Evolutionary conservation across 1,140 invertebrate genomes (phyloP).

Genomic region (Drosophila gunungcola): DNA sequence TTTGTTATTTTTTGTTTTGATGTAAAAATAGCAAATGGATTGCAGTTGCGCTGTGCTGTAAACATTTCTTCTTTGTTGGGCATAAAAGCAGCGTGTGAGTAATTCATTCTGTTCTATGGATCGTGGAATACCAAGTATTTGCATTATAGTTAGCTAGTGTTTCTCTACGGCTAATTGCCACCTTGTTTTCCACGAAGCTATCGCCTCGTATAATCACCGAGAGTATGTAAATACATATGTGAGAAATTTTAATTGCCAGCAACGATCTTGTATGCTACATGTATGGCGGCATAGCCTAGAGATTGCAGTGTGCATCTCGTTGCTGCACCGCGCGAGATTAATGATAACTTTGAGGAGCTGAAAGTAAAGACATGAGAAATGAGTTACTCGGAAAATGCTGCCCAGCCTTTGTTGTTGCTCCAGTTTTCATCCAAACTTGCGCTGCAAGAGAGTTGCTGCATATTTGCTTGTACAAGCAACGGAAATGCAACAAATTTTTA

Average conservation of each 20-base stretch:
- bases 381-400: slow-evolving; percentile 76
- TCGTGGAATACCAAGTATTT: slow-evolving; percentile 45
- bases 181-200: slow-evolving; percentile 73
- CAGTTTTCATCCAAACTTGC: slow-evolving; percentile 24
- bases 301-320: slow-evolving; percentile 43
- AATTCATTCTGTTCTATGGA: slow-evolving; percentile 13
- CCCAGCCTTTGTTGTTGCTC: slow-evolving; percentile 66
- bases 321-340: slow-evolving; percentile 41
- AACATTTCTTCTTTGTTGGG: slow-evolving; percentile 20
- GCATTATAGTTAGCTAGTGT: slow-evolving; percentile 38
- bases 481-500: slow-evolving; percentile 80
- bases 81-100: slow-evolving; percentile 9
- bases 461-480: slow-evolving; percentile 73
- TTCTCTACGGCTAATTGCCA: slow-evolving; percentile 60
- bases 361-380: slow-evolving; percentile 72
- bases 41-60: slow-evolving; percentile 10
- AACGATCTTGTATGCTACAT: slow-evolving; percentile 47
- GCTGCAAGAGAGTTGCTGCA: slow-evolving; percentile 50
- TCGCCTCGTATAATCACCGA: slow-evolving; percentile 45
- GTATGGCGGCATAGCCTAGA: slow-evolving; percentile 2
- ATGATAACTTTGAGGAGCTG: slow-evolving; percentile 58
- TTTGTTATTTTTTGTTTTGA: slow-evolving; percentile 21
- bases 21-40: slow-evolving; percentile 38
- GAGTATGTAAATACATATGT: slow-evolving; percentile 68
- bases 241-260: slow-evolving; percentile 75